Evolutionary conservation across 2,113 vertebrate species (phyloP), one percentile per base, ranked within the genome.

Genomic region (Antidorcas marsupialis): DNA sequence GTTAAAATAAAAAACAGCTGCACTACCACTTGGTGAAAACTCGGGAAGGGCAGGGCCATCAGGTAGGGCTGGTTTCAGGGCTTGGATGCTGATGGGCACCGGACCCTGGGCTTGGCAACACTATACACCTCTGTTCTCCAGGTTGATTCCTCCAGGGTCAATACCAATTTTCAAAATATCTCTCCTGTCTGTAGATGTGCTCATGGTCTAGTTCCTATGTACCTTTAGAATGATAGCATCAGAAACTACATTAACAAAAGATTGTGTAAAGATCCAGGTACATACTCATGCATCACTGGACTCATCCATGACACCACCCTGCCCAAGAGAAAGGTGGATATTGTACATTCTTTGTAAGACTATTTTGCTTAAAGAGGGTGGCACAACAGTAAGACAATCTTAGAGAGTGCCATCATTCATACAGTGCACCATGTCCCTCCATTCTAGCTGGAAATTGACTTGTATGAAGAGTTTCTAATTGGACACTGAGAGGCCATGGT

Each of bases 111-210:
- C 15, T 50, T 28, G 21, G 43, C 1, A 3, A 59, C 19, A n/a
- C 17, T 74, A 23, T 23, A 60, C 36, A 36, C 3, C 33, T 5
- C 28, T 55, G 6, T 33, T 15, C 19, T 23, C 43, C 28, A 62
- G 45, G 60, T 33, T 36, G 27, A 62, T 3, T 30, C 30, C 27
- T 28, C 10, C 9, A 25, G 30, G 36, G 15, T 74, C 50, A 55
- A 53, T 11, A 71, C 16, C 1, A 57, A 74, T 67, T 64, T 86
- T 43, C 25, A 62, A 78, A 84, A 36, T 36, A 28, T 43, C 59
- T 95, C 14, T 87, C 36, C 53, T 95, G 28, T 23, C 78, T 88
- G 60, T 87, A 93, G 78, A 62, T 15, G 25, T 59, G 43, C 33
- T 95, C 12, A 3, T 43, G n/a, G 28, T 62, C 45, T 50, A 47